Evolutionary conservation across 2,797 vertebrate genomes (phyloP).

Genomic region (Borostomias antarcticus): DNA sequence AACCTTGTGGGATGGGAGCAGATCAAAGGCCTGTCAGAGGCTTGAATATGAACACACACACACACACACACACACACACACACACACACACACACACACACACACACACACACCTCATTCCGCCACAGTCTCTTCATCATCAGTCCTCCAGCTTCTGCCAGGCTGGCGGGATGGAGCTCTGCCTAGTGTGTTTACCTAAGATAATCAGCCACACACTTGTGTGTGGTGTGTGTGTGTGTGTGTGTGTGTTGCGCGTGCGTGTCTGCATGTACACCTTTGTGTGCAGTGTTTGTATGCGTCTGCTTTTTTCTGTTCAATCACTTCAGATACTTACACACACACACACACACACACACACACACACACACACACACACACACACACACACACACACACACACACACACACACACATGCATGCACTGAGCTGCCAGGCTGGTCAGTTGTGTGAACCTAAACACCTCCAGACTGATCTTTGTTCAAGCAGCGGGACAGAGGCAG

Average conservation of each 20-base stretch:
- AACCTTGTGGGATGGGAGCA: conserved; percentile 1
- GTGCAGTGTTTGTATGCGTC: too few relatives aligned
- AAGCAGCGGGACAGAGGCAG: not conserved
- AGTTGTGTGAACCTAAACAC: not conserved
- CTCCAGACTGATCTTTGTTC: not conserved
- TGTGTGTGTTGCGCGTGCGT: too few relatives aligned
- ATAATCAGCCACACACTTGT: too few relatives aligned
- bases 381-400: not conserved
- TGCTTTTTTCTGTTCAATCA: too few relatives aligned
- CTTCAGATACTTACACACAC: too few relatives aligned
- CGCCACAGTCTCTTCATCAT: too few relatives aligned
- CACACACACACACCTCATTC: not conserved
- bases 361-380: not conserved
- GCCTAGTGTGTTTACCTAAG: too few relatives aligned
- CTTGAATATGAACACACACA: not conserved
- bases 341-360: not conserved
- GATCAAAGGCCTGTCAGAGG: conserved; percentile 23
- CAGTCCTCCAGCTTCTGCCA: too few relatives aligned
- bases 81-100: not conserved
- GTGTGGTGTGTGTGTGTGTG: too few relatives aligned
- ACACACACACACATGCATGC: not conserved
- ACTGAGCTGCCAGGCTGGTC: not conserved
- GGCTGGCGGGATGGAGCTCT: too few relatives aligned
- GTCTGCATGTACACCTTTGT: not conserved
- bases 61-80: not conserved